A percentile compares a stretch with the other conserved stretches of the same genome.
phyloP scores from a whole-genome alignment of 2,797 vertebrate genomes.

The Chrosomus eos region DNA sequence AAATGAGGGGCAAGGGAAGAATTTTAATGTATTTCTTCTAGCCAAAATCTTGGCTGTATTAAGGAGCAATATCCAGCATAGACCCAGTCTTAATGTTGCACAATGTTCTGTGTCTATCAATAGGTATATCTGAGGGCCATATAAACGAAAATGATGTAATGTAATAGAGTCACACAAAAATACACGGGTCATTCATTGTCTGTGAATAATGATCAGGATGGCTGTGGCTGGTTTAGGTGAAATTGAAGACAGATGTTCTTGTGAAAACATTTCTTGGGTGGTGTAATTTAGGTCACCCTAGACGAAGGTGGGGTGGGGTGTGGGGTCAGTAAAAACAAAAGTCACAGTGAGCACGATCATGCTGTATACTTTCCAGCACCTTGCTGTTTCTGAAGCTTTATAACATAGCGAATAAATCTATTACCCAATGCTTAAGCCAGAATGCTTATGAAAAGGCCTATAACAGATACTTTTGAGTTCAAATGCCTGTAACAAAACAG shows the following conservation, averaged over 20 bases:
- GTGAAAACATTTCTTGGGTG: slow-evolving; percentile 70
- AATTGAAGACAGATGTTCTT: slow-evolving; percentile 80
- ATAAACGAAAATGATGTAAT: slow-evolving; percentile 73
- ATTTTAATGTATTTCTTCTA: slow-evolving; percentile 42
- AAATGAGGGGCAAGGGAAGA: neutral
- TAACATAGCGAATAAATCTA: slow-evolving; percentile 45
- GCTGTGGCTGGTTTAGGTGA: slow-evolving; percentile 68
- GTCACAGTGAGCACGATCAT: slow-evolving; percentile 50
- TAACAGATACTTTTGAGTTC: slow-evolving; percentile 5
- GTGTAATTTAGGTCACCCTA: slow-evolving; percentile 74
- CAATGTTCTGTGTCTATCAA: slow-evolving; percentile 56
- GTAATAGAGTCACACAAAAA: slow-evolving; percentile 65
- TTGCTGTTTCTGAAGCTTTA: slow-evolving; percentile 42
- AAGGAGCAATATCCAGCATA: slow-evolving; percentile 29
- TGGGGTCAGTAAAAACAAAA: slow-evolving; percentile 65
- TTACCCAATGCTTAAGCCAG: neutral
- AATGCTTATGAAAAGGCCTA: slow-evolving; percentile 5
- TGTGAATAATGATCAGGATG: slow-evolving; percentile 75
- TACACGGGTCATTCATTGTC: slow-evolving; percentile 64
- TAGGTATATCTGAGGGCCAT: slow-evolving; percentile 64
- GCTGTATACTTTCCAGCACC: slow-evolving; percentile 34
- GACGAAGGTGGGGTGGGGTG: slow-evolving; percentile 45
- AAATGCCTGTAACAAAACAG: slow-evolving; percentile 27
- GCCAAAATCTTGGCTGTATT: slow-evolving; percentile 37
- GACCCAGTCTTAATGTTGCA: slow-evolving; percentile 59